Percentiles rank a stretch among this genome's conserved stretches.
These are phyloP conservation scores for Brachionus angularis DNA, from an alignment of 1,140 invertebrate species.

Conservation along the genomic window DNA sequence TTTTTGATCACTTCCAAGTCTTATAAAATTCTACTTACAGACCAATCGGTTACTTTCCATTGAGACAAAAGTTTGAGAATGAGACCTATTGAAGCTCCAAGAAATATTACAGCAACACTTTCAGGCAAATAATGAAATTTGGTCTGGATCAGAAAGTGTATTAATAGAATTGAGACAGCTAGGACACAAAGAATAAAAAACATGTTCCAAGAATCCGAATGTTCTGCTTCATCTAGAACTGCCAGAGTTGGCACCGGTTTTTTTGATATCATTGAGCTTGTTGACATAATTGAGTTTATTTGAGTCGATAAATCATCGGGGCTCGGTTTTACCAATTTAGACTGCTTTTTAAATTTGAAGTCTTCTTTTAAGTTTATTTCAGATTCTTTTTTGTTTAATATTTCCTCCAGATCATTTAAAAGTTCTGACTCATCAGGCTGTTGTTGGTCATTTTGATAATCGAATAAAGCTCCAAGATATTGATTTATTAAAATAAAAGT, in stretches of 20 bases:
- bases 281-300: neutral
- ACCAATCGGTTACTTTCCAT: conserved; percentile 82
- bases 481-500: no score
- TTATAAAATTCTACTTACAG: neutral
- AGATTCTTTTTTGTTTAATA: no score
- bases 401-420: no score
- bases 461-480: no score
- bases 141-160: conserved; percentile 87
- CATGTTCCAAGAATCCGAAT: conserved; percentile 23
- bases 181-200: conserved; percentile 35
- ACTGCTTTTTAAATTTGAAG: no score
- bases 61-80: conserved; percentile 79
- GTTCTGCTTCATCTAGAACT: neutral
- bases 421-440: no score
- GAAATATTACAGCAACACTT: conserved; percentile 90
- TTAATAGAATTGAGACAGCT: conserved; percentile 66
- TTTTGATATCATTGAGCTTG: neutral
- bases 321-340: no score
- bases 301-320: no score
- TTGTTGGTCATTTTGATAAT: no score
- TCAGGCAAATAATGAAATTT: conserved; percentile 94
- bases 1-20: conserved; percentile 44
- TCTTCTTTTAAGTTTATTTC: no score
- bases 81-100: conserved; percentile 85
- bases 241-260: neutral